These are phyloP conservation scores for Sceloporus tristichus DNA, from an alignment of 2,113 vertebrate genomes.

Conservation along the genomic window DNA sequence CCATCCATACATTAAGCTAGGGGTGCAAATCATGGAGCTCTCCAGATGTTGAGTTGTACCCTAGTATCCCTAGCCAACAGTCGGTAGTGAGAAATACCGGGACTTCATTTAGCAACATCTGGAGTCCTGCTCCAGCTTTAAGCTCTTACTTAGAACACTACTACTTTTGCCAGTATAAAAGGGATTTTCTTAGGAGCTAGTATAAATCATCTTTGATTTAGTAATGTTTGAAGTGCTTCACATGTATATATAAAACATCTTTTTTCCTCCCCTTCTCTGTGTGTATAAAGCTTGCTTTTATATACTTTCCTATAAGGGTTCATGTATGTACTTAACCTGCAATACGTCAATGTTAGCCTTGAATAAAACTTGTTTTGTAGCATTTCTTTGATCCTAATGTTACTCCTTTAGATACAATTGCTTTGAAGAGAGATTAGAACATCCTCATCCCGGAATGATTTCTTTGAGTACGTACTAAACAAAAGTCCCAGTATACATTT, in stretches of 20 bases:
- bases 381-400: constrained; percentile 63
- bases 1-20: too few species aligned
- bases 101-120: too few species aligned
- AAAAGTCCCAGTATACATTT: neutral
- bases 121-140: neutral
- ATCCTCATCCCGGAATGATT: neutral
- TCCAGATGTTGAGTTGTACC: too few species aligned
- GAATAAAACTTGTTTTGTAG: constrained; percentile 77
- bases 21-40: too few species aligned
- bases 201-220: constrained; percentile 42
- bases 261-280: constrained; percentile 40
- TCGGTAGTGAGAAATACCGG: too few species aligned
- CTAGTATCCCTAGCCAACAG: too few species aligned
- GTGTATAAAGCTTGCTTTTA: constrained; percentile 65
- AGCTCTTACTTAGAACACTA: neutral
- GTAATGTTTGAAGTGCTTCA: constrained; percentile 66
- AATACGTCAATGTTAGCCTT: constrained; percentile 72
- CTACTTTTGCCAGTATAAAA: constrained; percentile 43
- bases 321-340: constrained; percentile 71
- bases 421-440: constrained; percentile 22
- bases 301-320: constrained; percentile 59
- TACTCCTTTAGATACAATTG: constrained; percentile 11
- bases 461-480: rapidly evolving
- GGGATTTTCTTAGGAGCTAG: neutral
- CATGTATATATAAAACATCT: constrained; percentile 60